Base-by-base conservation (phyloP, 2,888 invertebrate species). In the Drosophila incognita region DNA sequence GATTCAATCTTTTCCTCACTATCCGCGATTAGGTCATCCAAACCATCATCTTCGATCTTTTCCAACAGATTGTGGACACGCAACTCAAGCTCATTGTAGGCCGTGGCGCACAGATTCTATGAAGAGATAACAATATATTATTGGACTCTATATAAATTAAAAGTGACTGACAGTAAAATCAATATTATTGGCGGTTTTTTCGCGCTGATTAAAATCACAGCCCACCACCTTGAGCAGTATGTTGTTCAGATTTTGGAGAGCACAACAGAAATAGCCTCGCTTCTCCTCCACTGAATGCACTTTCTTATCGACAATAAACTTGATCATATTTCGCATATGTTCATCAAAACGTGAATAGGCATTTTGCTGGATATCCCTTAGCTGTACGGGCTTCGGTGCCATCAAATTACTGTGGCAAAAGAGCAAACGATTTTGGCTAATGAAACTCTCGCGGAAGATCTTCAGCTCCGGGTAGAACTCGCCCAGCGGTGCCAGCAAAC, bases 181-280 rank as follows among this genome's bases (percentile, higher is more conserved):
- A 2, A 70, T 60, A 65, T 79, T 90, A 3, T 76, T 74, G 21
- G 46, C 69, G 8, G 91, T 91, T 29, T 67, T 79, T 11, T 56
- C 52, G 13, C 84, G 82, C 10, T 59, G 66, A 69, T 91, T 91
- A 46, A 82, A 91, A 61, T 90, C 91, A 51, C 70, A 69, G n/a
- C 89, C 87, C 33, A 91, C 54, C 27, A 91, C 10, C 36, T 84
- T 88, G 51, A 91, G 56, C 46, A 91, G 65, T 56, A 82, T 83
- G 51, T 91, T 91, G 2, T 72, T 66, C 3, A 91, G 65, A 68
- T 91, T 91, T 35, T 83, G 79, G 1, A 86, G 51, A 8, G 81
- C 80, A 36, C 89, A 84, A 33, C 90, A 91, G 24, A 91, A 89
- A 11, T 76, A 79, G 1, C 60, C 68, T 4, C 74, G 84, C 2